Evolutionary conservation across 1,140 invertebrate species (phyloP), one percentile per base, ranked within the genome.

Genomic region (Calephelis virginiensis): DNA sequence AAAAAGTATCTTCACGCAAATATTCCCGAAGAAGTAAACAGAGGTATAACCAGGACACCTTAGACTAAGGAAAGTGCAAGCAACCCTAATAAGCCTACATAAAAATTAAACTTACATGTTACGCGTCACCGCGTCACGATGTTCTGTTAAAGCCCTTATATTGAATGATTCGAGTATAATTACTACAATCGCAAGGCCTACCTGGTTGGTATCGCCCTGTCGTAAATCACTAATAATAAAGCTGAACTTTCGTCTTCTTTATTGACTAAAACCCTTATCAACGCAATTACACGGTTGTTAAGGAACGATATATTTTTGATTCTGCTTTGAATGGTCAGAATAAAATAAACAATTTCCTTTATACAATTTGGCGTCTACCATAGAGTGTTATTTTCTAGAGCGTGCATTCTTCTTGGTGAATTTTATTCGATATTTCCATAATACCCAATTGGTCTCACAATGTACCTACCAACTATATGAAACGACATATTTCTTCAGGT

Each of bases 151-250:
- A 56, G 50, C 50, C 50, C 12, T 56, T 56, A 14, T 5, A 8
- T 5, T 17, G 50, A 56, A 56, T 56, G 50, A 83, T 81, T 86
- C 77, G 74, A 77, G 81, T 82, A 85, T 86, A 83, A 86, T 85
- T 83, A 83, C 76, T 79, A 77, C 72, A 73, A 80, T 78, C 77
- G 77, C 64, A 67, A 66, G 70, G 77, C 67, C 84, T 78, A 77
- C 82, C 82, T 74, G 73, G 74, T 56, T 56, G 50, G 68, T 78
- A 79, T 75, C 76, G 74, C 50, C 50, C 50, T 56, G 61, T 77
- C 82, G 80, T 86, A 86, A 86, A 89, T 89, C 86, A 89, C 80
- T 69, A 79, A 80, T 85, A 87, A 87, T 83, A 86, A 85, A 70
- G 73, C 73, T 67, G 71, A 75, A 75, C 74, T 80, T 77, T 80